Conservation (phyloP, 2,797 vertebrate genomes). For the Botia almorhae region DNA sequence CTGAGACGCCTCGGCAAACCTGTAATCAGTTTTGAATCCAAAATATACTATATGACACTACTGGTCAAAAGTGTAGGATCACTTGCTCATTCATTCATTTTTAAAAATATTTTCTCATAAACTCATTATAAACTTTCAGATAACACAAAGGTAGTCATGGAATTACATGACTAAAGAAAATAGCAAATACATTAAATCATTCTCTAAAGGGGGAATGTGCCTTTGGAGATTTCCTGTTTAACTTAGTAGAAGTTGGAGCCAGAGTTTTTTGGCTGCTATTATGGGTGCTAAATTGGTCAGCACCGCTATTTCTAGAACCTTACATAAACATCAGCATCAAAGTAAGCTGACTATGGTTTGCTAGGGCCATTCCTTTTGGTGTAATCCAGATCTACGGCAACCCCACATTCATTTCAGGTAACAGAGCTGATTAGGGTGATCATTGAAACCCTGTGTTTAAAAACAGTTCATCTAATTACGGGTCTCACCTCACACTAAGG, state of each 20-base stretch:
- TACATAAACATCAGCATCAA: not conserved
- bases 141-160: too few species aligned
- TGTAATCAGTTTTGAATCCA: conserved; percentile 59
- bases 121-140: too few species aligned
- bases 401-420: conserved; percentile 21
- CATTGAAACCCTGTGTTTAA: conserved; percentile 45
- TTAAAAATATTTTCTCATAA: too few species aligned
- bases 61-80: too few species aligned
- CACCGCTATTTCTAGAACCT: not conserved
- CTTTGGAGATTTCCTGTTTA: not conserved
- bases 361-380: conserved; percentile 1
- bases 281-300: conserved; percentile 2
- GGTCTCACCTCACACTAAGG: conserved; percentile 17
- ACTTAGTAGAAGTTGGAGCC: conserved; percentile 9
- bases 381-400: conserved; percentile 34
- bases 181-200: too few species aligned
- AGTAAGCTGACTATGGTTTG: conserved; percentile 21
- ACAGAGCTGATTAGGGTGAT: conserved; percentile 63
- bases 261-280: not conserved
- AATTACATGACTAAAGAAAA: too few species aligned
- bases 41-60: not conserved
- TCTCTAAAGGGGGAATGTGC: not conserved
- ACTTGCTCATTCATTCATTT: too few species aligned
- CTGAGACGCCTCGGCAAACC: conserved; percentile 88
- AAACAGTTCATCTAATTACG: conserved; percentile 50